Percentiles rank a stretch among this genome's conserved stretches.
Evolutionary conservation across 1,140 invertebrate genomes (phyloP).

Genomic region (Hormaphis cornu): DNA sequence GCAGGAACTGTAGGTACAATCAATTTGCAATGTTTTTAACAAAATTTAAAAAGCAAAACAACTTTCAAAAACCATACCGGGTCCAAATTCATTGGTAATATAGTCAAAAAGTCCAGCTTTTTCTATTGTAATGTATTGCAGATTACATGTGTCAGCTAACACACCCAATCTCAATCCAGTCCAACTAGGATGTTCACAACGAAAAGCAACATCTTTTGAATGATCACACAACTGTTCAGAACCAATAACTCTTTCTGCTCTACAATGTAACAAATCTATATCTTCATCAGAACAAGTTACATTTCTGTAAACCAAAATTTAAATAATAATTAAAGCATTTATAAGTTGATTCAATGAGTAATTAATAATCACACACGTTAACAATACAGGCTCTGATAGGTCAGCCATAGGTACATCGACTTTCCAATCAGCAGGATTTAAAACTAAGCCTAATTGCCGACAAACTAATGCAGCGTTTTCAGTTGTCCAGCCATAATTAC

Average conservation of each 20-base stretch:
- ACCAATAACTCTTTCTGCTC: conserved; percentile 59
- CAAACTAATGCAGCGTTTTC: conserved; percentile 85
- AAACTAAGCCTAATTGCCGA: conserved; percentile 83
- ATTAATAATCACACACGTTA: conserved; percentile 44
- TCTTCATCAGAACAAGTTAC: conserved; percentile 85
- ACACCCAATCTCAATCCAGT: conserved; percentile 83
- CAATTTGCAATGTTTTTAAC: too few species aligned
- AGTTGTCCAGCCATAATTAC: conserved; percentile 92
- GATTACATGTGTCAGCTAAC: conserved; percentile 69
- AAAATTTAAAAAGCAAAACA: conserved; percentile 28
- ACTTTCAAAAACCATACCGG: conserved; percentile 44
- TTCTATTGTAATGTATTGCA: conserved; percentile 83
- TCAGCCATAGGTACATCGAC: conserved; percentile 71
- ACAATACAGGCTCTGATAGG: conserved; percentile 61
- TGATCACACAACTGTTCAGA: conserved; percentile 86
- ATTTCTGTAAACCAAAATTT: conserved; percentile 51
- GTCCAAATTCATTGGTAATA: conserved; percentile 77
- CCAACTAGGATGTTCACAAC: conserved; percentile 85
- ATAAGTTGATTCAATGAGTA: neutral
- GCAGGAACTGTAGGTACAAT: too few species aligned
- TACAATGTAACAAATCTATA: conserved; percentile 81
- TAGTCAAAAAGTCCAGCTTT: conserved; percentile 91
- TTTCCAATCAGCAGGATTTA: conserved; percentile 88
- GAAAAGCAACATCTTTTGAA: conserved; percentile 75
- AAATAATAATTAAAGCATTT: neutral